Evolutionary conservation across 1,140 invertebrate species (phyloP), one percentile per base, ranked within the genome.

Genomic region (Drosophila pruinosa): DNA sequence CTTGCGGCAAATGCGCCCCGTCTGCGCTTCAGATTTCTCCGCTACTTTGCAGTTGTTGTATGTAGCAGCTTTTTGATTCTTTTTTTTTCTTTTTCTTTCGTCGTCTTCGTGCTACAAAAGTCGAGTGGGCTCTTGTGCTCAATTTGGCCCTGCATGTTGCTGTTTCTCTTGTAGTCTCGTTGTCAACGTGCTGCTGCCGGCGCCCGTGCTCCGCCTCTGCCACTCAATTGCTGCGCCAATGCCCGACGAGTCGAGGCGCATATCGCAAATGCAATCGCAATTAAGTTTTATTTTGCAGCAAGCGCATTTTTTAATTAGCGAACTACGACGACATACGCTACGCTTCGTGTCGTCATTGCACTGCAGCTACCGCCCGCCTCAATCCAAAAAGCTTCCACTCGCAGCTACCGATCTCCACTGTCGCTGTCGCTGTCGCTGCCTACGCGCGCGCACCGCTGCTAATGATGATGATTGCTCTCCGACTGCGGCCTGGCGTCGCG

Each of bases 221-320:
- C 8, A 0, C 48, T 24, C n/a, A 12, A 21, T 54, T 56, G 74
- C 64, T 75, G 58, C 71, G 72, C 75, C 75, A 71, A 74, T 77
- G 72, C 71, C 57, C 65, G 53, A 50, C 65, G 56, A 57, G 64
- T 21, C 65, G 26, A 48, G 58, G 48, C 54, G 70, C 68, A 65
- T 86, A 86, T 86, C 82, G 75, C 83, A 77, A 88, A 82, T 86
- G 75, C 74, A 88, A 86, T 86, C 82, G 82, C 82, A 86, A 86
- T 86, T 86, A 86, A 86, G 82, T 86, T 86, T 86, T 86, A 86
- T 86, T 86, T 86, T 86, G 82, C 72, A 77, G 82, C 78, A 75
- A 86, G 82, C 61, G 62, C 78, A 86, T 88, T 86, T 86, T 86
- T 86, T 86, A 86, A 86, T 86, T 86, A 86, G 82, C 83, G 61